Conservation (phyloP, 2,113 vertebrate genomes). For the Tylochromis polylepis region DNA sequence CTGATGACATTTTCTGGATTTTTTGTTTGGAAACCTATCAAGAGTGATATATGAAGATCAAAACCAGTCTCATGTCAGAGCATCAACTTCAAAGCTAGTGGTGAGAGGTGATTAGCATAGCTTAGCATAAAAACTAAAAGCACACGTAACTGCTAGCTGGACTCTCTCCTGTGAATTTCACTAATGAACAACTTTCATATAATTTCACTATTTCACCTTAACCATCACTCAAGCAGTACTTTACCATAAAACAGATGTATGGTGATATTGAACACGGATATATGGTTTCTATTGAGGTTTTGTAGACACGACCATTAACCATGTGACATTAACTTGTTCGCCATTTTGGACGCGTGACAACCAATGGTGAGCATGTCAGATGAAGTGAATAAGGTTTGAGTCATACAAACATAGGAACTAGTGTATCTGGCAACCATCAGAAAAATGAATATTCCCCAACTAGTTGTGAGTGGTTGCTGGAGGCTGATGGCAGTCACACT, state of each 20-base stretch:
- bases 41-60: accelerated
- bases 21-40: background rate
- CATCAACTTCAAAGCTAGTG: background rate
- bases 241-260: background rate
- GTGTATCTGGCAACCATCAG: too few species aligned
- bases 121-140: background rate
- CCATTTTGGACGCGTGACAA: accelerated
- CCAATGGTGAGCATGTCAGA: background rate
- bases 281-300: background rate
- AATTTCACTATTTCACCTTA: background rate
- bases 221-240: background rate
- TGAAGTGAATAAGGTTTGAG: too few species aligned
- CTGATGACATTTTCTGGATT: background rate
- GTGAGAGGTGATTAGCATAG: background rate
- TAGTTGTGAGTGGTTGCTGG: too few species aligned
- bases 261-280: background rate
- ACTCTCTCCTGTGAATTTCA: background rate
- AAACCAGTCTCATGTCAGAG: accelerated
- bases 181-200: too few species aligned
- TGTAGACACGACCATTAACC: accelerated
- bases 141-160: background rate
- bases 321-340: background rate
- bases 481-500: too few species aligned
- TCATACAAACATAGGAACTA: too few species aligned
- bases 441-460: too few species aligned